Evolutionary conservation across 2,888 invertebrate genomes (phyloP).

Genomic region (Agrochola lota): DNA sequence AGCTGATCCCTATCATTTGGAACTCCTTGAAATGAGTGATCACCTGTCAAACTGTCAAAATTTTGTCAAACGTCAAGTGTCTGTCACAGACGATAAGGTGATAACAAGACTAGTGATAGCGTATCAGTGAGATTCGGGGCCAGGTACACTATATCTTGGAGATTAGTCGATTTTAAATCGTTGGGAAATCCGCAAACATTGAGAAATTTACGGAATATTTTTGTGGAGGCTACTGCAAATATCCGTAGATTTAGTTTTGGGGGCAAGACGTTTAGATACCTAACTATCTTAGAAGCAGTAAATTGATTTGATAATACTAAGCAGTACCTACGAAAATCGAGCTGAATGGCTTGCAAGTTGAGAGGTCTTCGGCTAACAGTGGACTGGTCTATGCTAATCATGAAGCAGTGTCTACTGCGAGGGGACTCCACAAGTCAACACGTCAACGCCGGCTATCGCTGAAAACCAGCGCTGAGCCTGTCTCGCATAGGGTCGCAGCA

Average conservation of each 20-base stretch:
- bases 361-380: too few relatives aligned
- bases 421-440: not conserved
- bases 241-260: slow-evolving; percentile 3
- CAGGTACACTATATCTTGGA: slow-evolving; percentile 55
- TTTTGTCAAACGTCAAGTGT: slow-evolving; percentile 79
- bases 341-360: too few relatives aligned
- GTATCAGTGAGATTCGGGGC: slow-evolving; percentile 67
- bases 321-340: too few relatives aligned
- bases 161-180: slow-evolving; percentile 54
- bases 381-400: too few relatives aligned
- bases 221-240: slow-evolving; percentile 22
- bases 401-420: not conserved
- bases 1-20: slow-evolving; percentile 39
- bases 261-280: not conserved
- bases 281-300: not conserved
- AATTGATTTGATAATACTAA: too few relatives aligned
- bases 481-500: too few relatives aligned
- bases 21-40: slow-evolving; percentile 69
- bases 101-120: slow-evolving; percentile 61
- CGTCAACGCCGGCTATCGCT: too few relatives aligned
- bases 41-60: slow-evolving; percentile 80
- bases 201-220: slow-evolving; percentile 32
- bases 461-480: too few relatives aligned
- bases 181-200: slow-evolving; percentile 59
- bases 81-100: slow-evolving; percentile 79